phyloP scores from a whole-genome alignment of 2,113 vertebrate species.

The Panthera leo region DNA sequence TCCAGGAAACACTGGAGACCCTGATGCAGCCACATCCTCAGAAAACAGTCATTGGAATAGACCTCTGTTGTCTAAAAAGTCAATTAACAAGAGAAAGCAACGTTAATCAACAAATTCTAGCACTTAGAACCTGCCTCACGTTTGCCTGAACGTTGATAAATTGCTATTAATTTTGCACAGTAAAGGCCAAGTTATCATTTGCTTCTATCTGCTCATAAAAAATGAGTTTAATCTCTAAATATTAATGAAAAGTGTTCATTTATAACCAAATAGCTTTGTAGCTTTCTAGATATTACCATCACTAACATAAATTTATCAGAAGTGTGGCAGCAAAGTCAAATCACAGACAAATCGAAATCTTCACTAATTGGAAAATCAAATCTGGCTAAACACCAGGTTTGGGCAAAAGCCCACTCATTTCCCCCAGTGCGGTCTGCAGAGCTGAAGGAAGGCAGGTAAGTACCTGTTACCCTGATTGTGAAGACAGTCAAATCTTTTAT shows the following conservation, averaged over 20 bases:
- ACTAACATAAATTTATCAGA: constrained; percentile 42
- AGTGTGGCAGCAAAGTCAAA: constrained; percentile 27
- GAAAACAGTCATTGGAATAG: constrained; percentile 52
- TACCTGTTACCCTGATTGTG: background rate
- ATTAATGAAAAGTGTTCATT: constrained; percentile 60
- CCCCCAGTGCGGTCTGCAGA: background rate
- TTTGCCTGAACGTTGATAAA: constrained; percentile 68
- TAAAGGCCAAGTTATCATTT: constrained; percentile 63
- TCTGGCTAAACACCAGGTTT: background rate
- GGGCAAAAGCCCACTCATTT: background rate
- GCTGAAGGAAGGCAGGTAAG: background rate
- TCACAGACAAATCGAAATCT: background rate
- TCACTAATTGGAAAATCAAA: constrained; percentile 51
- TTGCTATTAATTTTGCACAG: constrained; percentile 57
- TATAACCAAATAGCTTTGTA: constrained; percentile 45
- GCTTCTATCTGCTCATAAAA: constrained; percentile 56
- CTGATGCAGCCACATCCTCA: constrained; percentile 6
- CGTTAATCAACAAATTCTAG: constrained; percentile 59
- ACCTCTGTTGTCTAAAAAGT: constrained; percentile 51
- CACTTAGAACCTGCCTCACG: constrained; percentile 18
- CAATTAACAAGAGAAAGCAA: constrained; percentile 62
- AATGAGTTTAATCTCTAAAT: constrained; percentile 66
- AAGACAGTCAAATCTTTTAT: background rate
- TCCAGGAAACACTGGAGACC: constrained; percentile 48
- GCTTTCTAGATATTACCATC: constrained; percentile 33